These are phyloP conservation scores for Sarcophilus harrisii DNA, from an alignment of 2,797 vertebrate species.

Conservation along the genomic window DNA sequence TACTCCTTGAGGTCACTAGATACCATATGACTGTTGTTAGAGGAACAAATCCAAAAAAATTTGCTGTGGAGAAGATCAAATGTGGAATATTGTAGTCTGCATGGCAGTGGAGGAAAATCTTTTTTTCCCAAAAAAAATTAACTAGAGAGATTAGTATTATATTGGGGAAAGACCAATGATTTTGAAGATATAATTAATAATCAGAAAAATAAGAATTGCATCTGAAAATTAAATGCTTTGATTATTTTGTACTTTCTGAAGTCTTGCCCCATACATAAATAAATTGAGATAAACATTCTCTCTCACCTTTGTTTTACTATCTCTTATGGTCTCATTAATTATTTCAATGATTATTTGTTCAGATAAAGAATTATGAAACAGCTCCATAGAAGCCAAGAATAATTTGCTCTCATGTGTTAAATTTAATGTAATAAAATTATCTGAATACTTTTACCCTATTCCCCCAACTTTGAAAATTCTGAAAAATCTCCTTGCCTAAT, in stretches of 20 bases:
- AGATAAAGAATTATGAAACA: neutral
- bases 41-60: neutral
- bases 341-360: slow-evolving; percentile 9
- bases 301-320: neutral
- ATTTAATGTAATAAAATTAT: neutral
- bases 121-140: slow-evolving; percentile 3
- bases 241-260: slow-evolving; percentile 19
- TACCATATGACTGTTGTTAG: neutral
- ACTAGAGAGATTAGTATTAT: slow-evolving; percentile 13
- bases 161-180: neutral
- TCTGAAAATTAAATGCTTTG: neutral
- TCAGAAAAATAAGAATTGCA: slow-evolving; percentile 8
- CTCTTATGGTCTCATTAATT: neutral
- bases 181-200: neutral
- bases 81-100: neutral
- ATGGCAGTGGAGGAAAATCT: neutral
- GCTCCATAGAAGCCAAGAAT: neutral
- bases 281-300: slow-evolving; percentile 23
- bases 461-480: neutral
- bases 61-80: neutral
- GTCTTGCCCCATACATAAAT: neutral
- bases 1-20: neutral
- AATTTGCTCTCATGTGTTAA: neutral
- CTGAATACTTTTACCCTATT: neutral
- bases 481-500: neutral